A percentile compares a stretch with the other conserved stretches of the same genome.
phyloP scores from a whole-genome alignment of 2,113 vertebrate species.

The Chlamydotis undulata region DNA sequence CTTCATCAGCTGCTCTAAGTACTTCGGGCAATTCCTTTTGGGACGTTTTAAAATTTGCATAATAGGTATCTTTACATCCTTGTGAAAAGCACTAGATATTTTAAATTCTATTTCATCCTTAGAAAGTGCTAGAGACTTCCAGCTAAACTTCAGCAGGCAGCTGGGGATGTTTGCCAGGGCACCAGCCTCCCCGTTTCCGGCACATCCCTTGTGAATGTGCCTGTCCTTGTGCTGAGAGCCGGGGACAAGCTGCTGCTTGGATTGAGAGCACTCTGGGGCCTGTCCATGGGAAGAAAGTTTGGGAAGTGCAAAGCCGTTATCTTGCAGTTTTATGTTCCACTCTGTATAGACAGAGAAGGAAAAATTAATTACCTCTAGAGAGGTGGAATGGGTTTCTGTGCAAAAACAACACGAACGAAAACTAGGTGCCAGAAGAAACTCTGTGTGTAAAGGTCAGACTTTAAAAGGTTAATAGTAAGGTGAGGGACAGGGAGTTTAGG shows the following conservation, averaged over 20 bases:
- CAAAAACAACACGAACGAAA: neutral
- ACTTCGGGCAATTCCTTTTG: conserved; percentile 15
- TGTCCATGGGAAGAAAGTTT: neutral
- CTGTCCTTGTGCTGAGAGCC: neutral
- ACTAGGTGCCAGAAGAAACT: neutral
- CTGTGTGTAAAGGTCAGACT: neutral
- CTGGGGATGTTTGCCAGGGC: neutral
- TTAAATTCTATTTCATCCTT: neutral
- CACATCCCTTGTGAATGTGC: fast-evolving
- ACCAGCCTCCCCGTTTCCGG: neutral
- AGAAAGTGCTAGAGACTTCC: neutral
- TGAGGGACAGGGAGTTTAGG: neutral
- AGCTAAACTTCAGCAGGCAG: neutral
- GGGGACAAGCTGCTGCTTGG: neutral
- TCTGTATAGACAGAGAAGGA: neutral
- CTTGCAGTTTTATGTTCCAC: neutral
- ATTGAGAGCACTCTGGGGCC: neutral
- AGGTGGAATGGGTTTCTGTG: neutral
- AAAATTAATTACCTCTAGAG: neutral
- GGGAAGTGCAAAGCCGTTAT: neutral
- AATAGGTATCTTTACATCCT: conserved; percentile 10
- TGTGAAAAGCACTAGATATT: conserved; percentile 5
- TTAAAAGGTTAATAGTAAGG: neutral
- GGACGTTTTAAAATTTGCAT: conserved; percentile 25
- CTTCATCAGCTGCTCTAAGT: conserved; percentile 18